phyloP scores from a whole-genome alignment of 2,797 vertebrate genomes.

The Hypotaenidia okinawae region DNA sequence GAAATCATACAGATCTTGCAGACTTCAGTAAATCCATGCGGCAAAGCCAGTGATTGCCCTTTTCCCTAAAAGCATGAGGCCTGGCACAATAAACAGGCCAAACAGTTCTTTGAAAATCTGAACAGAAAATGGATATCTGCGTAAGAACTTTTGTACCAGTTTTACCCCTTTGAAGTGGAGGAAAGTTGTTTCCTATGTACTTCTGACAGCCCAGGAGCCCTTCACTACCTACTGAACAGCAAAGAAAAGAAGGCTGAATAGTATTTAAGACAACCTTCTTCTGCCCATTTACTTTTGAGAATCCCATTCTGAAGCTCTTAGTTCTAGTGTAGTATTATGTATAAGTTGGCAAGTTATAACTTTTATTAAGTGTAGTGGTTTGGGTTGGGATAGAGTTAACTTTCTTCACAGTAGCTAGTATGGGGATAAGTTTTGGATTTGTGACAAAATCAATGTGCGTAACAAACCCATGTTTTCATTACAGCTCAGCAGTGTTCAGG shows the following conservation, averaged over 20 bases:
- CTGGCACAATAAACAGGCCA: neutral
- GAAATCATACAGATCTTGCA: neutral
- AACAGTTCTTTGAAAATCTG: neutral
- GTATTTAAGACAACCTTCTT: neutral
- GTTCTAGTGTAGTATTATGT: neutral
- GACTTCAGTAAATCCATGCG: neutral
- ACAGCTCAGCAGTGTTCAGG: neutral
- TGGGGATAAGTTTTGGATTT: neutral
- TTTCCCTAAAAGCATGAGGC: neutral
- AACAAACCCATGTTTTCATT: neutral
- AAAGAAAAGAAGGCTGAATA: neutral
- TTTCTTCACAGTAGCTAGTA: neutral
- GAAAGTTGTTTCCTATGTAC: neutral
- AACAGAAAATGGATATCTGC: accelerated
- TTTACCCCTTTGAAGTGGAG: neutral
- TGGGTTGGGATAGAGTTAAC: neutral
- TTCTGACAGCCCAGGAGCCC: neutral
- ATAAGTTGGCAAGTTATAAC: neutral
- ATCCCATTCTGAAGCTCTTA: neutral
- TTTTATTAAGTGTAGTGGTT: neutral
- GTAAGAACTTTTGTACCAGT: neutral
- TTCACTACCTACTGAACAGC: neutral
- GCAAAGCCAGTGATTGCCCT: neutral
- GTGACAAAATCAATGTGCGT: neutral
- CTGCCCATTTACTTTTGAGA: neutral